Base-by-base conservation (phyloP, 2,113 vertebrate genomes). In the Tyrannus savana region DNA sequence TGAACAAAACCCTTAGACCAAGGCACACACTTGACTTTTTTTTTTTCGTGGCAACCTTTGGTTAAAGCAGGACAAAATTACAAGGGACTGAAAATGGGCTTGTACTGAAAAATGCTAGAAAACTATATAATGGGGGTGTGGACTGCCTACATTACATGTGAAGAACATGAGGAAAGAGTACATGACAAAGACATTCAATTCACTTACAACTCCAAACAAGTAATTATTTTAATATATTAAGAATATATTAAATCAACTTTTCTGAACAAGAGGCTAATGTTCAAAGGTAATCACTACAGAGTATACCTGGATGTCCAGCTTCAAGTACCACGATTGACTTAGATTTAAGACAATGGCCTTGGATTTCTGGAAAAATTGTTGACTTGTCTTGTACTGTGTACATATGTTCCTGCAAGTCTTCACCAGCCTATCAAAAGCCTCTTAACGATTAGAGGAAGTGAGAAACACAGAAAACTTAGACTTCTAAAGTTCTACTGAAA, bases 161-260 rank as follows among this genome's bases (percentile, higher is more conserved):
- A 71, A 59, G 19, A n/a, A 59, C 15, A 4, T 15, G 60, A 67
- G 52, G 50, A 46, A 68, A 73, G 22, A 78, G 19, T 28, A 14
- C 12, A 1, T 16, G 12, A 31, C 9, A 12, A 11, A 77, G 39
- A 25, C 5, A 18, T 50, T 63, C 12, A 80, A 7, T 80, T 88
- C 14, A 10, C 0, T 0, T 12, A 5, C 27, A 30, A 66, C 14
- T 69, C n/a, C 66, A 28, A 72, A 44, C 11, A 42, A 18, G 0
- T 0, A 25, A 1, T 41, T 47, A 25, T 88, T 67, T 14, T 1
- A 28, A 25, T 22, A 3, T 49, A 35, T 46, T 84, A 46, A 23
- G 15, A 14, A 30, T 82, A 16, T 46, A 27, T 84, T 46, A 64
- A 87, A 72, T 24, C 46, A 39, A 28, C 13, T 55, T 42, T 60